A percentile compares a stretch with the other conserved stretches of the same genome.
Evolutionary conservation across 2,797 vertebrate genomes (phyloP).

Genomic region (Chiroxiphia lanceolata): DNA sequence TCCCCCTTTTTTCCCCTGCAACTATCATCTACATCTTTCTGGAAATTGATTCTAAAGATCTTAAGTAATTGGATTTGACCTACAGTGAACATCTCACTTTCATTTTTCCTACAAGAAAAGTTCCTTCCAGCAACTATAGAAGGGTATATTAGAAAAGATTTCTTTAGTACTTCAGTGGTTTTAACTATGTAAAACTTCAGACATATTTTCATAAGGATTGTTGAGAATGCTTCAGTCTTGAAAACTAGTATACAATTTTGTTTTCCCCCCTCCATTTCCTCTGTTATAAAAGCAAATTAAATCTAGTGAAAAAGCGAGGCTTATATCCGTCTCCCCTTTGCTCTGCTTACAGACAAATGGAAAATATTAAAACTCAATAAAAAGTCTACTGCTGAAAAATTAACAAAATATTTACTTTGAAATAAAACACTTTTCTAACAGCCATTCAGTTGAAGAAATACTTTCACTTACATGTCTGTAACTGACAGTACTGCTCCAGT

Average conservation of each 20-base stretch:
- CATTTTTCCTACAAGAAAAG: slow-evolving; percentile 51
- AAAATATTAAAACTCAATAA: not conserved
- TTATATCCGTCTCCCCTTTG: not conserved
- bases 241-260: not conserved
- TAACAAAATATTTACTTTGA: not conserved
- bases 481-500: not conserved
- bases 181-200: not conserved
- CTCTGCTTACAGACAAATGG: not conserved
- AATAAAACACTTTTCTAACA: not conserved
- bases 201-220: not conserved
- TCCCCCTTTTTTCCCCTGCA: not conserved
- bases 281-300: not conserved
- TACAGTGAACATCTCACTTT: slow-evolving; percentile 47
- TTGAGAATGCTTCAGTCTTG: not conserved
- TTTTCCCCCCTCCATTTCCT: not conserved
- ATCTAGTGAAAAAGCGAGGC: not conserved
- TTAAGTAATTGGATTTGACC: slow-evolving; percentile 69
- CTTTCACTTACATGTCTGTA: not conserved
- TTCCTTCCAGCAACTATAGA: not conserved
- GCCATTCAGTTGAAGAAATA: not conserved
- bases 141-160: not conserved
- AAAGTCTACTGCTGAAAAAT: not conserved
- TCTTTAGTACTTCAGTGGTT: not conserved
- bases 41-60: slow-evolving; percentile 56
- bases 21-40: slow-evolving; percentile 63